Evolutionary conservation across 2,113 vertebrate genomes (phyloP), one percentile per base, ranked within the genome.

Genomic region (Oryzias melastigma): DNA sequence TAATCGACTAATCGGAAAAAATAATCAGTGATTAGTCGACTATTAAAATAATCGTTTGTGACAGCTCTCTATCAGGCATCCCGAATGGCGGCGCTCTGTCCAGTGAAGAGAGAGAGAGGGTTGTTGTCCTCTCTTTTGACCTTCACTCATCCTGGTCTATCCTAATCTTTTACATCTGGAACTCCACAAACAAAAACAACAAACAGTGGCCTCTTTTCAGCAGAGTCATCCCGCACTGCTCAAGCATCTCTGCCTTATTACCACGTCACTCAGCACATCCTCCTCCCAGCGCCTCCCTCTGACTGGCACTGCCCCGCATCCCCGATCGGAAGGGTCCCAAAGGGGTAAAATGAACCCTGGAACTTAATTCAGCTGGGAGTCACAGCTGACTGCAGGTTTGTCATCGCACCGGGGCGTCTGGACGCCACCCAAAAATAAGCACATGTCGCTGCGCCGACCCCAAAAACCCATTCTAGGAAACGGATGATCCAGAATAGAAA

Each of bases 401-500:
- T 65, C 67, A 50, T 59, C 18, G 58, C 64, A 60, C 43, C 50
- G 14, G 49, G 61, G 67, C 17, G n/a, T 64, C 54, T 58, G 57
- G 7, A 62, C 49, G 12, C 22, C 57, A 58, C 68, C 84, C 73
- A 65, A 68, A 78, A 81, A 75, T 75, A 84, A 81, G 62, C 73
- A 62, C 81, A 83, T 65, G 73, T 81, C 56, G 51, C 60, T 47
- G 62, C 48, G 76, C 59, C 50, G 14, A 20, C 14, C 62, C 52
- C 27, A 70, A 69, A 73, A 68, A 14, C n/a, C 51, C 70, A 78
- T 82, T 84, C 84, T 73, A 86, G 77, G 82, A 87, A 86, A 75
- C 27, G 3, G 58, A 66, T 55, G 44, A 68, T 82, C 50, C 66
- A 64, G 61, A 83, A 73, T 67, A 81, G 61, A 80, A 81, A 83